Base-by-base conservation (phyloP, 2,113 vertebrate genomes). In the Saiga tatarica region DNA sequence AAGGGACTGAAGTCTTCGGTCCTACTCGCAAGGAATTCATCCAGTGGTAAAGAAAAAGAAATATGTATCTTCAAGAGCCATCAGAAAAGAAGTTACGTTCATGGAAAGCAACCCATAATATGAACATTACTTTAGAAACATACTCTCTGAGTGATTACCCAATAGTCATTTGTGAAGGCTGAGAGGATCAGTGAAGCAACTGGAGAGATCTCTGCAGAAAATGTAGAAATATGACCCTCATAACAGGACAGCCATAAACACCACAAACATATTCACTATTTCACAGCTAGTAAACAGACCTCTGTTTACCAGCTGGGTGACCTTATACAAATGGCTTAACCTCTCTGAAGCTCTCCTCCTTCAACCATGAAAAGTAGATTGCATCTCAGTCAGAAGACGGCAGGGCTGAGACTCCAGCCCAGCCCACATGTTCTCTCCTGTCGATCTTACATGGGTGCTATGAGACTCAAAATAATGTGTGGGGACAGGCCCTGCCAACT, bases 31-130 rank as follows among this genome's bases (percentile, higher is more conserved):
- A 62, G 60, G 25, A 86, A 89, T 57, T 94, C 45, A 89, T 62
- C 19, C 6, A 52, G 42, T n/a, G 47, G 28, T 76, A 10, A 71
- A 96, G 14, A 79, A 76, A 81, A 89, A 67, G 64, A 94, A 95
- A 64, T 25, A 17, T 10, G 0, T 53, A 87, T 81, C 47, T 93
- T 93, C 78, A 74, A 74, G 82, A 59, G 12, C 8, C 36, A 13
- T n/a, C 59, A 94, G 50, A 76, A 96, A 87, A 97, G 26, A 96
- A 91, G 92, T 74, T 76, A 67, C 3, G 16, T 55, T 79, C 62
- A 76, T 62, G 9, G 52, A 74, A 91, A 94, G n/a, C 57, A 94
- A 50, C 36, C 30, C 62, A 81, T 14, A 71, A 60, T 23, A 81
- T 25, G 33, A 21, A 71, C 10, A 81, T 89, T 81, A 90, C 47